Evolutionary conservation across 2,888 invertebrate genomes (phyloP).

Genomic region (Leucozona laternaria): DNA sequence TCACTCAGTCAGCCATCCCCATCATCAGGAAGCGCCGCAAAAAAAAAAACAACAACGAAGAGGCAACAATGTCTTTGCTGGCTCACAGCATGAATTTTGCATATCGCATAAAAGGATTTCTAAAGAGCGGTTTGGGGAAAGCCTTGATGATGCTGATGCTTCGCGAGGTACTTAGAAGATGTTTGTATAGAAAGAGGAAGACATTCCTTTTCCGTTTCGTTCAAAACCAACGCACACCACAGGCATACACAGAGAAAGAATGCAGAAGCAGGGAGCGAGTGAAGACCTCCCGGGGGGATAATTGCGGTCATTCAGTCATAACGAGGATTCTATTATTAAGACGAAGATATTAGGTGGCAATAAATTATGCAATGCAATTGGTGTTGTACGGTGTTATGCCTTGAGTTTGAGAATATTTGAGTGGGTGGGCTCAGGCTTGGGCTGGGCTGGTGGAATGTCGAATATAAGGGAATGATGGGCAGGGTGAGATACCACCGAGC

Average conservation of each 20-base stretch:
- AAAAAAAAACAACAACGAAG: background rate
- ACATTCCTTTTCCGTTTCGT: background rate
- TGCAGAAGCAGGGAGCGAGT: background rate
- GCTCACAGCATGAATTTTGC: slow-evolving; percentile 71
- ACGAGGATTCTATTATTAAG: slow-evolving; percentile 75
- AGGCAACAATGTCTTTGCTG: slow-evolving; percentile 48
- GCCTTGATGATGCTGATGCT: slow-evolving; percentile 54
- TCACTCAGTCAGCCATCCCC: slow-evolving; percentile 8
- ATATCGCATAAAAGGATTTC: slow-evolving; percentile 73
- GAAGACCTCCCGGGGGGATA: slow-evolving; percentile 65
- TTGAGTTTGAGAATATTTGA: slow-evolving; percentile 18
- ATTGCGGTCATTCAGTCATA: slow-evolving; percentile 75
- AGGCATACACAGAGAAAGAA: background rate
- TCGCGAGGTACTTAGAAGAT: slow-evolving; percentile 66
- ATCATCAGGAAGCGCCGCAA: background rate
- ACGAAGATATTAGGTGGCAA: slow-evolving; percentile 71
- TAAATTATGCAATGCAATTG: slow-evolving; percentile 75
- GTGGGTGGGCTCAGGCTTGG: too few species aligned
- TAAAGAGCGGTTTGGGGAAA: slow-evolving; percentile 71
- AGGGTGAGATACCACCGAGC: slow-evolving; percentile 10
- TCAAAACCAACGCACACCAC: background rate
- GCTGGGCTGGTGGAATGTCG: background rate
- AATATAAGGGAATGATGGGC: background rate
- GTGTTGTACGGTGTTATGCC: slow-evolving; percentile 39
- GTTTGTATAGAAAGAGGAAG: slow-evolving; percentile 40